These are phyloP conservation scores for Alectoris magna DNA, from an alignment of 2,797 vertebrate species.

Conservation along the genomic window DNA sequence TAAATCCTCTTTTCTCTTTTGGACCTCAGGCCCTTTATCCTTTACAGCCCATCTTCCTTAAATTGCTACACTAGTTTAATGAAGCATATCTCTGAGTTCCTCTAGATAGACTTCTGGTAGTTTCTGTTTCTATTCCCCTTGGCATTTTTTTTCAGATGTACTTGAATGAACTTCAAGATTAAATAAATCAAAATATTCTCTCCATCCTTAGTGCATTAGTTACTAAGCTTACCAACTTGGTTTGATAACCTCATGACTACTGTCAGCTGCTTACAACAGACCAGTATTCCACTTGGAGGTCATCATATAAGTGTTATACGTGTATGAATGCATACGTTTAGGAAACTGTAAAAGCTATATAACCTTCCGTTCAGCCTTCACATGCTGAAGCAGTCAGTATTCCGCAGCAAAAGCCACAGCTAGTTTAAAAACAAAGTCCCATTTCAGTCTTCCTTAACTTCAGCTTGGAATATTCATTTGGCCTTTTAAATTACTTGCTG, in stretches of 20 bases:
- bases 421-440: neutral
- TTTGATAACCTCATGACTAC: neutral
- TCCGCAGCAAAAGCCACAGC: neutral
- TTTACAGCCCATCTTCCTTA: neutral
- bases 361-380: neutral
- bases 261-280: neutral
- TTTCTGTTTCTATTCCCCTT: neutral
- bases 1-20: constrained; percentile 6
- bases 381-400: neutral
- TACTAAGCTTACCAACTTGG: neutral
- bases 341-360: neutral
- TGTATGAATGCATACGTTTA: neutral
- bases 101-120: neutral
- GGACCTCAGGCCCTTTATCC: neutral
- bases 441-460: neutral
- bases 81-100: neutral
- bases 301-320: rapidly evolving
- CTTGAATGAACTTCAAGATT: constrained; percentile 48
- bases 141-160: neutral
- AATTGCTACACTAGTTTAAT: neutral
- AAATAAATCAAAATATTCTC: neutral
- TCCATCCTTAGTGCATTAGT: neutral
- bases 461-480: neutral
- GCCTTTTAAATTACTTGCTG: neutral
- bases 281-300: neutral